phyloP scores from a whole-genome alignment of 2,113 vertebrate genomes.

The Tamias sibiricus region DNA sequence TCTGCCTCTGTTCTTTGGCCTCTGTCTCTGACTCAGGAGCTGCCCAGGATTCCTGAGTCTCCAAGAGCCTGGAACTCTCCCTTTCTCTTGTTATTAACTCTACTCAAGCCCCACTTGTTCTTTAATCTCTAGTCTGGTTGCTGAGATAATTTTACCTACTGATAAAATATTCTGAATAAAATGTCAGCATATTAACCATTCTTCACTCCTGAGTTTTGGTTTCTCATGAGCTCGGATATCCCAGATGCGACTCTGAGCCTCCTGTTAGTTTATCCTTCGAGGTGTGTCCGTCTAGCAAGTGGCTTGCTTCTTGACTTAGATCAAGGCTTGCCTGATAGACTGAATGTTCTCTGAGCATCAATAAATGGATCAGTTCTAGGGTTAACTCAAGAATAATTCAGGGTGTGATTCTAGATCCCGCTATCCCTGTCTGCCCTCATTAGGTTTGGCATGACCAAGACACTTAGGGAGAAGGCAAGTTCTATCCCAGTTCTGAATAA shows the following conservation, averaged over 20 bases:
- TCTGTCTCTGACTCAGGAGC: background rate
- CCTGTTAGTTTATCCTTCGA: background rate
- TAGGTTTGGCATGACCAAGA: background rate
- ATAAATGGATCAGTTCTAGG: accelerated
- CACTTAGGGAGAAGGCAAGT: background rate
- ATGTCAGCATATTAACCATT: background rate
- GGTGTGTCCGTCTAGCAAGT: background rate
- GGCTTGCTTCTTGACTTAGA: background rate
- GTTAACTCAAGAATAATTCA: background rate
- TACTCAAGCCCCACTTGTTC: background rate
- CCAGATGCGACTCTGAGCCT: background rate
- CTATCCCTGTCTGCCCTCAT: background rate
- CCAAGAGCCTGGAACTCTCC: background rate
- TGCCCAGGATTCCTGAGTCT: background rate
- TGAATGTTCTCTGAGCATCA: background rate
- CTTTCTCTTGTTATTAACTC: background rate
- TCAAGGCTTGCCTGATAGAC: background rate
- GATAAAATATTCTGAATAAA: background rate
- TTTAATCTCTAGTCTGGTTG: background rate
- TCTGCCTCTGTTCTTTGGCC: background rate
- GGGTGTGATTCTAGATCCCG: background rate
- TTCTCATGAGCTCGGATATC: background rate
- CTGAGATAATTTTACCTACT: background rate
- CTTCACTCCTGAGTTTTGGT: background rate
- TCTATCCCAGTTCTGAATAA: background rate